Base-by-base conservation (phyloP, 2,888 invertebrate genomes). In the Syrphus vitripennis region DNA sequence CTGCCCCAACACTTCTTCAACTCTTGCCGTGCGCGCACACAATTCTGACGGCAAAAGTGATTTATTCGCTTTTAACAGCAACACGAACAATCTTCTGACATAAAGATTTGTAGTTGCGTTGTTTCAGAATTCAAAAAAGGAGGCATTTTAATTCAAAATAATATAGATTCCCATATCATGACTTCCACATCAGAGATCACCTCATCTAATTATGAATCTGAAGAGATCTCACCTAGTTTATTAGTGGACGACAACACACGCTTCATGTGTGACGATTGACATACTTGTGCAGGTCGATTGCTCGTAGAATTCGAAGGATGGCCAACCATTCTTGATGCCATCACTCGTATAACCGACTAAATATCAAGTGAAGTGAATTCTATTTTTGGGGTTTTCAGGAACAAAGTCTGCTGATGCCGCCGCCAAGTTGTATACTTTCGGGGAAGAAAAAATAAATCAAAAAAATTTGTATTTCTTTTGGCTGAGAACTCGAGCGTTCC, bases 71-170 rank as follows among this genome's bases (percentile, higher is more conserved):
- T 87, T 87, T 87, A 87, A 87, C 75, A 87, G 86, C 78, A 79
- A 76, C 84, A 82, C 50, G 37, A 82, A 76, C 74, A 76, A 63
- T 24, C 65, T 75, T 42, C 21, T 82, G 72, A 59, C 88, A 76
- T 63, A 74, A 76, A 87, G 80, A 80, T 88, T 80, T 90, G 90
- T 90, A 81, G 81, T 57, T n/a, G n/a, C n/a, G n/a, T 37, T 63
- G 42, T 59, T 40, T 53, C 50, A 31, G 40, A 65, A 59, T 21
- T 42, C 26, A 40, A 61, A 59, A 59, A 45, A 48, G 45, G 34
- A 24, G 34, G 40, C 40, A 67, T 55, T 75, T 53, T n/a, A 75
- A 78, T 57, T 71, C 21, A 31, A 75, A 82, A 77, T 86, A 71
- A 78, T 69, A 48, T 69, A 48, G 34, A 69, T 57, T 71, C 63